Conservation (phyloP, 1,140 invertebrate species). For the Littorina saxatilis region DNA sequence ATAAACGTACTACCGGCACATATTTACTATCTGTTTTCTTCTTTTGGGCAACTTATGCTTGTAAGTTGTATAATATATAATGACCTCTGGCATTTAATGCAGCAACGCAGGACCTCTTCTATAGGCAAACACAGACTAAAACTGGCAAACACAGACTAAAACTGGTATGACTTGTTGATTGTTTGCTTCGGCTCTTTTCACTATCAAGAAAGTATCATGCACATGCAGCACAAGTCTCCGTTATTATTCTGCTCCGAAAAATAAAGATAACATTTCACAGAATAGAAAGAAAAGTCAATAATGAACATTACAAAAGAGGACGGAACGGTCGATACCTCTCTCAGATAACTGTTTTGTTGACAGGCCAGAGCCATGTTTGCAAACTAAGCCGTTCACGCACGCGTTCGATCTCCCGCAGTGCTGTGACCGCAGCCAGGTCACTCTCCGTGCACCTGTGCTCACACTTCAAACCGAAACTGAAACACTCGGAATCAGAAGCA, state of each 20-base stretch:
- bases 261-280: too few relatives aligned
- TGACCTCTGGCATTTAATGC: not conserved
- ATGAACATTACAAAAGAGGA: too few relatives aligned
- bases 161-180: not conserved
- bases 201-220: not conserved
- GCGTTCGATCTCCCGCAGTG: not conserved
- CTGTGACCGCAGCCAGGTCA: too few relatives aligned
- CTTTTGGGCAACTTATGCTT: not conserved
- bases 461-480: constrained; percentile 6
- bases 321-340: too few relatives aligned
- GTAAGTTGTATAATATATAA: not conserved
- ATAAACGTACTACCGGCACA: not conserved
- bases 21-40: not conserved
- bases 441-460: not conserved
- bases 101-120: too few relatives aligned
- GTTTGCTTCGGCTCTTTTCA: not conserved
- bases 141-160: not conserved
- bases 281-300: too few relatives aligned
- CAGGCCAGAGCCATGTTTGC: constrained; percentile 77
- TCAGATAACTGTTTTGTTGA: constrained; percentile 85
- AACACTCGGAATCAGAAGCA: not conserved
- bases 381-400: not conserved
- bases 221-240: not conserved
- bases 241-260: not conserved
- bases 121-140: not conserved